These are phyloP conservation scores for Nomada hirtipes DNA, from an alignment of 2,888 invertebrate genomes.

Conservation along the genomic window DNA sequence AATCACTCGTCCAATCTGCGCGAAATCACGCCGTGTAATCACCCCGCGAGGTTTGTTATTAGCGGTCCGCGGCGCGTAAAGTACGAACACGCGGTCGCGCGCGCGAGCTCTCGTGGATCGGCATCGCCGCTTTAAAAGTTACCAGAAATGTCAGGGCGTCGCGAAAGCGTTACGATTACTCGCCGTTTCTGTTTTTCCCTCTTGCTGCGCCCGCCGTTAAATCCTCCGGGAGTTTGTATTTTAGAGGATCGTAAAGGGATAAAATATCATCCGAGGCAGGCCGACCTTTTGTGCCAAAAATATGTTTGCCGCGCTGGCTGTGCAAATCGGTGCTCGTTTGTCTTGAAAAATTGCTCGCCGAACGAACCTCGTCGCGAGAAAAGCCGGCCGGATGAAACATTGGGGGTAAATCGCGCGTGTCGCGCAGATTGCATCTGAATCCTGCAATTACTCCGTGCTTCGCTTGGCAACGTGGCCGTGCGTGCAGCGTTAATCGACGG, in stretches of 20 bases:
- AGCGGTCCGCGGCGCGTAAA: conserved; percentile 55
- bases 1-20: conserved; percentile 75
- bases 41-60: conserved; percentile 69
- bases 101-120: neutral
- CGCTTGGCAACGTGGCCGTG: conserved; percentile 39
- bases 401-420: conserved; percentile 43
- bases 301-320: conserved; percentile 26
- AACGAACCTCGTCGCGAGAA: conserved; percentile 15
- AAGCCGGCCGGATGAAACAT: conserved; percentile 49
- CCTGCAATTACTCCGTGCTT: conserved; percentile 49
- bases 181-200: neutral
- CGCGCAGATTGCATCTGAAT: conserved; percentile 56
- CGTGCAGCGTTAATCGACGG: conserved; percentile 41
- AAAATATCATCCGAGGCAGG: neutral
- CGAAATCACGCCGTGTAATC: conserved; percentile 75
- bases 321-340: conserved; percentile 50
- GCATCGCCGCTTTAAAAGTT: conserved; percentile 29
- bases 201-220: neutral
- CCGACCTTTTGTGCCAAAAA: conserved; percentile 23
- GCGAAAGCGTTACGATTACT: neutral
- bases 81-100: conserved; percentile 18
- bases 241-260: neutral
- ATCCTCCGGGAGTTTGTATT: neutral
- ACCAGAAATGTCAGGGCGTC: conserved; percentile 12
- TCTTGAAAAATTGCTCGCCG: conserved; percentile 49